A percentile compares a stretch with the other conserved stretches of the same genome.
phyloP scores from a whole-genome alignment of 30 jellyfish, hydroid and myxozoan species.

The Pelagia noctiluca region DNA sequence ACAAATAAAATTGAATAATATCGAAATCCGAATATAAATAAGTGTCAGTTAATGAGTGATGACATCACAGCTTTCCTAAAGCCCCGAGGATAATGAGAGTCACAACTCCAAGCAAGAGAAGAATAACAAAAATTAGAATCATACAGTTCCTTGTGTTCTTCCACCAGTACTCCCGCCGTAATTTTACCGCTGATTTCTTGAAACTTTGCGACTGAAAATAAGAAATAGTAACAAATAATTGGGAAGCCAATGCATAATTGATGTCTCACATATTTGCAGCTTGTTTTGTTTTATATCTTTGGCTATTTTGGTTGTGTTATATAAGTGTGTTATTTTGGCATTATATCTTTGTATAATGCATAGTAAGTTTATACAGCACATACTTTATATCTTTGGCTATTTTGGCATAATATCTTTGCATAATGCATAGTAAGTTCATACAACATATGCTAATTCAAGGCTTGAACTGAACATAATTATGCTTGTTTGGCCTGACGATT shows the following conservation, averaged over 20 bases:
- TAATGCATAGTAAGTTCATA: too few species aligned
- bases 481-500: too few species aligned
- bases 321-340: too few species aligned
- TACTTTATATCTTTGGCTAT: too few species aligned
- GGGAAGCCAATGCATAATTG: neutral
- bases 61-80: conserved; percentile 42
- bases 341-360: too few species aligned
- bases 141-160: conserved; percentile 79
- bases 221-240: neutral
- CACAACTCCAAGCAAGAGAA: conserved; percentile 66
- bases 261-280: neutral
- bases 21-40: neutral
- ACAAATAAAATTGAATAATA: neutral
- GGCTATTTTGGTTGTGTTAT: neutral
- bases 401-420: too few species aligned
- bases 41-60: neutral
- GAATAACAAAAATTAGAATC: conserved; percentile 53
- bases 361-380: too few species aligned
- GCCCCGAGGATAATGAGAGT: conserved; percentile 72
- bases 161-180: conserved; percentile 86
- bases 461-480: too few species aligned
- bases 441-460: too few species aligned
- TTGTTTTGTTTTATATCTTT: neutral
- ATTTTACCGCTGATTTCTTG: conserved; percentile 55
- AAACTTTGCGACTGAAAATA: conserved; percentile 71